These are phyloP conservation scores for Urophycis tenuis DNA, from an alignment of 2,797 vertebrate genomes.

Conservation along the genomic window DNA sequence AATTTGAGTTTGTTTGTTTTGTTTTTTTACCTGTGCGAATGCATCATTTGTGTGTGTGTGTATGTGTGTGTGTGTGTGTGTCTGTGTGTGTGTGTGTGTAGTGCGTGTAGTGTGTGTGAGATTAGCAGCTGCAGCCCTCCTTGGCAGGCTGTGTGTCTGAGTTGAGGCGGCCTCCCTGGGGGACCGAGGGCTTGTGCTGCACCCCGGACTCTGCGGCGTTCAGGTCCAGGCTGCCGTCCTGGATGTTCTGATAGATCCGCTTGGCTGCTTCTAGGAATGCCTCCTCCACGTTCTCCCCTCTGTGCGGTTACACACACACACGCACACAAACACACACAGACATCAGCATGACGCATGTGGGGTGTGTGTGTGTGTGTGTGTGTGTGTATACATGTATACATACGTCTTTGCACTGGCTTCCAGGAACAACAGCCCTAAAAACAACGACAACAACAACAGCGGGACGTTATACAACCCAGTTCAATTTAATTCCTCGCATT, in stretches of 20 bases:
- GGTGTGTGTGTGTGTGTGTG: not conserved
- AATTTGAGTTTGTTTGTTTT: constrained; percentile 13
- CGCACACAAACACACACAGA: not conserved
- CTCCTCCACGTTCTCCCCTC: constrained; percentile 95
- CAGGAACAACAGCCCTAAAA: constrained; percentile 87
- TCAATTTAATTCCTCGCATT: not conserved
- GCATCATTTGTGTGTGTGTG: constrained; percentile 10
- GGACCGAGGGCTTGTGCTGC: constrained; percentile 93
- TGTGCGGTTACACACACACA: constrained; percentile 43
- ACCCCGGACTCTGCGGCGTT: constrained; percentile 95
- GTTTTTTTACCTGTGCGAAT: not conserved
- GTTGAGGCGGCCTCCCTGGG: constrained; percentile 86
- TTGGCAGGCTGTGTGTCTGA: constrained; percentile 88
- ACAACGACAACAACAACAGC: constrained; percentile 23
- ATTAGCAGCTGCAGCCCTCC: constrained; percentile 95
- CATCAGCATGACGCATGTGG: no score
- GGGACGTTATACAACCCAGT: not conserved
- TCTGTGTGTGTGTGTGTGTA: constrained; percentile 17
- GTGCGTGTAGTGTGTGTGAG: not conserved
- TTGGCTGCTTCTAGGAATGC: constrained; percentile 96
- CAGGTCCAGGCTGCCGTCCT: constrained; percentile 95
- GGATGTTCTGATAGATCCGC: constrained; percentile 99
- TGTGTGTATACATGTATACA: constrained; percentile 56
- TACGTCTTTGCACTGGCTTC: constrained; percentile 99
- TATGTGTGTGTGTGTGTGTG: constrained; percentile 4